Evolutionary conservation across 2,888 invertebrate species (phyloP).

Genomic region (Patella depressa): DNA sequence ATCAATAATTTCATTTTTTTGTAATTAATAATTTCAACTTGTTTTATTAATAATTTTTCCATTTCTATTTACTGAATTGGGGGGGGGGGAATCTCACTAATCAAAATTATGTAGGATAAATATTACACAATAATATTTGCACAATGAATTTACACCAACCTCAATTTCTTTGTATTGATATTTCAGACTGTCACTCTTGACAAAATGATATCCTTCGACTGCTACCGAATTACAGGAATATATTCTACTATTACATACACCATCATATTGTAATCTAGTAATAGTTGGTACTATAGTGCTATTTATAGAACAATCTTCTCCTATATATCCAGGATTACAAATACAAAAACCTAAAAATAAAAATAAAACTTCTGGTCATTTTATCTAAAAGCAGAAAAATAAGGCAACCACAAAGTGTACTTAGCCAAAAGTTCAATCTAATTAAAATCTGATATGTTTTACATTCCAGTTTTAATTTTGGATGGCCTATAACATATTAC

Average conservation of each 20-base stretch:
- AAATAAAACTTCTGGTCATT: neutral
- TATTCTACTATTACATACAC: conserved; percentile 36
- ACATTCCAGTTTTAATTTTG: too few relatives aligned
- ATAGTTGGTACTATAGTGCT: conserved; percentile 32
- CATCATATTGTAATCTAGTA: conserved; percentile 25
- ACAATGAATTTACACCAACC: conserved; percentile 20
- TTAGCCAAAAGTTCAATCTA: too few relatives aligned
- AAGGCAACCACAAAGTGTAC: too few relatives aligned
- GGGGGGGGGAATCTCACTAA: too few relatives aligned
- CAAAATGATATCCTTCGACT: conserved; percentile 41
- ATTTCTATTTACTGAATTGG: too few relatives aligned
- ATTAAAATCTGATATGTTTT: too few relatives aligned
- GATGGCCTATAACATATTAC: neutral
- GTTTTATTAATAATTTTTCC: too few relatives aligned
- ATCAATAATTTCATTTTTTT: too few relatives aligned
- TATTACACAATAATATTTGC: too few relatives aligned
- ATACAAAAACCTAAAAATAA: conserved; percentile 39
- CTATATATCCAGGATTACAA: conserved; percentile 38
- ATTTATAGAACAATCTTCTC: conserved; percentile 45
- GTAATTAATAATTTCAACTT: too few relatives aligned
- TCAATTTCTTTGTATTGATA: conserved; percentile 33
- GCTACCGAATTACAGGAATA: conserved; percentile 31
- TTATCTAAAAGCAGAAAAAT: neutral
- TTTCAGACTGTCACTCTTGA: conserved; percentile 29
- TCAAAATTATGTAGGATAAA: too few relatives aligned